A percentile compares a stretch with the other conserved stretches of the same genome.
Conservation (phyloP, 2,113 vertebrate species). For the Scophthalmus maximus region DNA sequence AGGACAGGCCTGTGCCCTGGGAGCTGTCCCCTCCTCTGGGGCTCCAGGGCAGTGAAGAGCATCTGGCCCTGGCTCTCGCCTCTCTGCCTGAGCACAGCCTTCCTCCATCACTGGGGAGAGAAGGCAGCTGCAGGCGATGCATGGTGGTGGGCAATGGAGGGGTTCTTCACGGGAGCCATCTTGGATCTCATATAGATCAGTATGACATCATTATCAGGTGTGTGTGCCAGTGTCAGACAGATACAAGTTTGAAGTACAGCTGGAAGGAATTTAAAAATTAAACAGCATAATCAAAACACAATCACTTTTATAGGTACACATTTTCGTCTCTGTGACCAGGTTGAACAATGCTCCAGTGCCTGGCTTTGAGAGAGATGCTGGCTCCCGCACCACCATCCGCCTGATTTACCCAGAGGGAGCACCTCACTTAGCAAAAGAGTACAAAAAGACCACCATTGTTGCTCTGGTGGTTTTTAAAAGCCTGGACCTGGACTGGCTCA, state of each 20-base stretch:
- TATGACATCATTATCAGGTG: conserved; percentile 85
- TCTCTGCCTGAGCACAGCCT: conserved; percentile 73
- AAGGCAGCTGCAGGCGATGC: conserved; percentile 76
- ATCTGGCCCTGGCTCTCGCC: conserved; percentile 64
- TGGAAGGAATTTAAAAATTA: not conserved
- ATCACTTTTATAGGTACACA: not conserved
- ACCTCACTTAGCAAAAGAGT: conserved; percentile 72
- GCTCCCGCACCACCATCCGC: conserved; percentile 83
- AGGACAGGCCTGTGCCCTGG: conserved; percentile 39
- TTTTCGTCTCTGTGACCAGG: conserved; percentile 57
- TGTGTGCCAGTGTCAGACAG: not conserved
- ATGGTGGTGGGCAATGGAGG: conserved; percentile 85
- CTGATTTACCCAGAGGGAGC: conserved; percentile 85
- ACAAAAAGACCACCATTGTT: conserved; percentile 74
- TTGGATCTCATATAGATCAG: conserved; percentile 84
- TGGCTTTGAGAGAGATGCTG: conserved; percentile 81
- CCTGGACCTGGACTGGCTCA: conserved; percentile 85
- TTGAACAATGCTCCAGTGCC: conserved; percentile 84
- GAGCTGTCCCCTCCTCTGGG: conserved; percentile 78
- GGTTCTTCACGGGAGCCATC: conserved; percentile 79
- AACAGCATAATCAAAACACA: too few relatives aligned
- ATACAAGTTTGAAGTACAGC: not conserved
- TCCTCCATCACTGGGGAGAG: conserved; percentile 51
- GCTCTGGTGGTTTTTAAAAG: conserved; percentile 83
- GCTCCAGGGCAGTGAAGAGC: conserved; percentile 76